phyloP scores from a whole-genome alignment of 2,113 vertebrate species.

The Accipiter cooperii region DNA sequence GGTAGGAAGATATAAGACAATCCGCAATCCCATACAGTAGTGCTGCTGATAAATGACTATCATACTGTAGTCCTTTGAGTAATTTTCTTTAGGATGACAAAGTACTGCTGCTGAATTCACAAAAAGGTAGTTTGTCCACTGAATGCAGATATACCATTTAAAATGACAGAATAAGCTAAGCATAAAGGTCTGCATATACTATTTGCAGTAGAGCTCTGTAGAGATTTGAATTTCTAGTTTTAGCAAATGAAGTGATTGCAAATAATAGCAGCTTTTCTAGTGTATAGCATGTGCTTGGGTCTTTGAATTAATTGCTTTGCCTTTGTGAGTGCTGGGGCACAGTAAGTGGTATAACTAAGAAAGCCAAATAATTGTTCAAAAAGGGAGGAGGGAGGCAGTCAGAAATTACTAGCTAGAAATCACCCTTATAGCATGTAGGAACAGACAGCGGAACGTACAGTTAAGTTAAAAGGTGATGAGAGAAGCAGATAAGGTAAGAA shows the following conservation, averaged over 20 bases:
- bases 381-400: not conserved
- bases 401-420: not conserved
- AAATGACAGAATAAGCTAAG: not conserved
- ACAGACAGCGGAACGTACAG: not conserved
- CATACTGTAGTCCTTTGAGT: not conserved
- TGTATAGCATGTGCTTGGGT: not conserved
- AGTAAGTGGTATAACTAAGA: not conserved
- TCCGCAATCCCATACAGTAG: not conserved
- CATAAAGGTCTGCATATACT: not conserved
- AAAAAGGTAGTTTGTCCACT: not conserved
- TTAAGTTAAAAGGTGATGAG: not conserved
- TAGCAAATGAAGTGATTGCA: slow-evolving; percentile 17
- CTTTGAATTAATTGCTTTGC: slow-evolving; percentile 31
- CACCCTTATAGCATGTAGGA: not conserved
- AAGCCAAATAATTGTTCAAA: not conserved
- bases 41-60: slow-evolving; percentile 11
- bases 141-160: not conserved
- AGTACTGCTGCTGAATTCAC: slow-evolving; percentile 21
- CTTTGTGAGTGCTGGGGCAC: not conserved
- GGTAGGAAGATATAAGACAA: slow-evolving; percentile 31
- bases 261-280: slow-evolving; percentile 34
- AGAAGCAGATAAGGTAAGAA: not conserved
- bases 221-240: slow-evolving; percentile 18
- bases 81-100: slow-evolving; percentile 29
- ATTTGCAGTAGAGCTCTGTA: not conserved